These are phyloP conservation scores for Heliangelus exortis DNA, from an alignment of 2,797 vertebrate species.

Conservation along the genomic window DNA sequence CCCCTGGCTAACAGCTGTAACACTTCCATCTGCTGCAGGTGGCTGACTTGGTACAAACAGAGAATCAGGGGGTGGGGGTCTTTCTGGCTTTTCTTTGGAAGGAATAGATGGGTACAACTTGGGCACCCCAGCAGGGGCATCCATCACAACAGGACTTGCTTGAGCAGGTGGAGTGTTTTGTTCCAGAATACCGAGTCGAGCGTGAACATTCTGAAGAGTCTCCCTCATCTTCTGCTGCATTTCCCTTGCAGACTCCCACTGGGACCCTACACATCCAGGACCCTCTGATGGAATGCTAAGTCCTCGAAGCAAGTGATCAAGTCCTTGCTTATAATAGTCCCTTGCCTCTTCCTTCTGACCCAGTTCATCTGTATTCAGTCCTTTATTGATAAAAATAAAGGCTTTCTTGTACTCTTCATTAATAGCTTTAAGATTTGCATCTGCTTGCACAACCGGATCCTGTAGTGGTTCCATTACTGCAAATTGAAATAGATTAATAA, in stretches of 20 bases:
- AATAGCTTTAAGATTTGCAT: conserved; percentile 87
- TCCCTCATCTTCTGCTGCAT: conserved; percentile 97
- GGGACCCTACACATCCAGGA: conserved; percentile 79
- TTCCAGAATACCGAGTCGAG: conserved; percentile 85
- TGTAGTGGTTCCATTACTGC: conserved; percentile 81
- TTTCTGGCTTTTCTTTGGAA: conserved; percentile 78
- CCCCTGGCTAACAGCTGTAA: conserved; percentile 16
- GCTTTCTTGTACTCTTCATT: conserved; percentile 90
- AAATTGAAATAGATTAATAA: conserved; percentile 34
- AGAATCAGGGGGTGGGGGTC: conserved; percentile 66
- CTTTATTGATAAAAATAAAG: conserved; percentile 90
- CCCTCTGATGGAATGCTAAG: conserved; percentile 83
- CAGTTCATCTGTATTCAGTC: conserved; percentile 87
- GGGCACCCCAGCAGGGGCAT: conserved; percentile 43
- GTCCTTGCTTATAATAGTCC: conserved; percentile 86
- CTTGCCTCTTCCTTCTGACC: conserved; percentile 86
- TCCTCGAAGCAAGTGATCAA: conserved; percentile 87
- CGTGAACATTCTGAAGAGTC: conserved; percentile 89
- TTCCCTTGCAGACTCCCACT: conserved; percentile 89
- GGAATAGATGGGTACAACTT: conserved; percentile 85
- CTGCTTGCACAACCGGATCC: conserved; percentile 83
- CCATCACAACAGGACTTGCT: not conserved
- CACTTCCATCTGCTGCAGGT: conserved; percentile 46
- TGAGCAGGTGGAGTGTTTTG: conserved; percentile 65
- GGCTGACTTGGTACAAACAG: conserved; percentile 33